These are phyloP conservation scores for Camelus dromedarius DNA, from an alignment of 2,113 vertebrate genomes.

Conservation along the genomic window DNA sequence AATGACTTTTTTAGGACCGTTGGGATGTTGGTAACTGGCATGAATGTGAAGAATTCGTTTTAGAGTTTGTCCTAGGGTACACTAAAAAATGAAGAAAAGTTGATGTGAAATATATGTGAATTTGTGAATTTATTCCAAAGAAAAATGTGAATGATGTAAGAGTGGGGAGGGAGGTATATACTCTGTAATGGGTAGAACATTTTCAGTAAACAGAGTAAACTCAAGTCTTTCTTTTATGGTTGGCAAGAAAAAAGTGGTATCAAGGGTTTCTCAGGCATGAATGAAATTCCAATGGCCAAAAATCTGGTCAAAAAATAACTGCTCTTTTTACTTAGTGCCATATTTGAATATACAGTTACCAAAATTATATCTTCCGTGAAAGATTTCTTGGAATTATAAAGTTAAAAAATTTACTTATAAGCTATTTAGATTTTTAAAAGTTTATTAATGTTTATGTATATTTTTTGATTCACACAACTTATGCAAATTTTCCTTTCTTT, in stretches of 20 bases:
- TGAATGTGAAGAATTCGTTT: constrained; percentile 50
- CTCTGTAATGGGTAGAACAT: background rate
- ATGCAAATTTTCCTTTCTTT: constrained; percentile 1
- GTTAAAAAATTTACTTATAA: constrained; percentile 30
- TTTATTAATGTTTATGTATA: background rate
- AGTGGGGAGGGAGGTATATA: background rate
- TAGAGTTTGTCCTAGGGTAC: background rate
- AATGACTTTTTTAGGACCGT: constrained; percentile 60
- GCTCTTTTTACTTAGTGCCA: background rate
- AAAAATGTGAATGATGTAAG: background rate
- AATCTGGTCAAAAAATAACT: constrained; percentile 13
- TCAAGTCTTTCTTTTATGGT: constrained; percentile 24
- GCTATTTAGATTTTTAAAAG: constrained; percentile 20
- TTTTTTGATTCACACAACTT: background rate
- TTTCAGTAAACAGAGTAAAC: background rate
- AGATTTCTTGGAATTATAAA: background rate
- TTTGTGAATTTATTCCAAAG: background rate
- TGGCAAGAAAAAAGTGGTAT: background rate
- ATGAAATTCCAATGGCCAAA: background rate
- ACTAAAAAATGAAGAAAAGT: constrained; percentile 36
- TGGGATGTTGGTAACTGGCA: constrained; percentile 58
- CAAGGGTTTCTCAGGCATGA: constrained; percentile 22
- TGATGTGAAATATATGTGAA: constrained; percentile 38
- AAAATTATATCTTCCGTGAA: background rate
- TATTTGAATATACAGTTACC: constrained; percentile 23